Percentiles rank a stretch among this genome's conserved stretches.
phyloP scores from a whole-genome alignment of 2,888 invertebrate genomes.

The Eulithis prunata region DNA sequence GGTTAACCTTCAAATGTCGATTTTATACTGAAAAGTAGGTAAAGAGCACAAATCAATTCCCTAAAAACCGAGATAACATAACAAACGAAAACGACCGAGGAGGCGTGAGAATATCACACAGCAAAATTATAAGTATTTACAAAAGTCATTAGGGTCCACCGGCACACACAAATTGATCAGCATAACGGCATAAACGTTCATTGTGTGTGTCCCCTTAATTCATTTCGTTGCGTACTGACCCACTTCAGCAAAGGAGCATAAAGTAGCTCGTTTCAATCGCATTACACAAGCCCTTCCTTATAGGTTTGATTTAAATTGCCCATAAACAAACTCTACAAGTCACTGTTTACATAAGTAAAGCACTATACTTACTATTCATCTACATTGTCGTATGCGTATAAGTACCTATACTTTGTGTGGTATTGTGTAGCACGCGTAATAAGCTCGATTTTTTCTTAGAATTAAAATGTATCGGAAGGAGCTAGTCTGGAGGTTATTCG shows the following conservation, averaged over 20 bases:
- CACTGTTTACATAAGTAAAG: conserved; percentile 20
- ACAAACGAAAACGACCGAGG: conserved; percentile 15
- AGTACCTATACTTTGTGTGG: no score
- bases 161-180: conserved; percentile 43
- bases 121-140: conserved; percentile 16
- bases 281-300: conserved; percentile 44
- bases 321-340: conserved; percentile 29
- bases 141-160: no score
- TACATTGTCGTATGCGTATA: no score
- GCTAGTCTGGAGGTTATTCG: no score
- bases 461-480: no score
- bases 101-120: conserved; percentile 20
- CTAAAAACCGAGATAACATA: conserved; percentile 23
- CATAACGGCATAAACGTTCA: conserved; percentile 22
- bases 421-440: no score
- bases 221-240: conserved; percentile 72
- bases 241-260: conserved; percentile 67
- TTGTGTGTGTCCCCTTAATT: conserved; percentile 61
- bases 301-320: conserved; percentile 40
- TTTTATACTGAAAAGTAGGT: conserved; percentile 26
- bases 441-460: no score
- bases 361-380: conserved; percentile 2
- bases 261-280: conserved; percentile 60
- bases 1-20: conserved; percentile 35
- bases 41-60: conserved; percentile 17